Conservation (phyloP, 2,797 vertebrate genomes). For the Lutjanus argentimaculatus region DNA sequence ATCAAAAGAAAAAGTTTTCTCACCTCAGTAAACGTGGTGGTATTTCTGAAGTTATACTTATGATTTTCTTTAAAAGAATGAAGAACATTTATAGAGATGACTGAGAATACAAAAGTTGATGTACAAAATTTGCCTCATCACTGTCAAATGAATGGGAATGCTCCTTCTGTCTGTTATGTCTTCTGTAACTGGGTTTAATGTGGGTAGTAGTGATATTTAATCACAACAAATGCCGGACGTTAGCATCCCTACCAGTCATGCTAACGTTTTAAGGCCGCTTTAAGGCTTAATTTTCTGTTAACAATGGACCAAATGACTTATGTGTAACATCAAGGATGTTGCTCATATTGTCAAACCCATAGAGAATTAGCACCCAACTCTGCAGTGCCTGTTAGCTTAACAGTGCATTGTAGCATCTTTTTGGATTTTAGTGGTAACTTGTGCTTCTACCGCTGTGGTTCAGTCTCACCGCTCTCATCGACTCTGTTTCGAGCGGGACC, state of each 20-base stretch:
- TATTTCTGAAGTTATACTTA: neutral
- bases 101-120: constrained; percentile 2
- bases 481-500: too few relatives aligned
- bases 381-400: too few relatives aligned
- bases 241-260: neutral
- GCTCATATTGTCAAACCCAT: too few relatives aligned
- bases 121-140: neutral
- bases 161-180: neutral
- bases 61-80: neutral
- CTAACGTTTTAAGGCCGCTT: neutral
- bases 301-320: too few relatives aligned
- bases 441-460: too few relatives aligned
- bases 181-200: neutral
- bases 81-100: neutral
- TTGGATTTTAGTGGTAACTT: too few relatives aligned
- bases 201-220: too few relatives aligned
- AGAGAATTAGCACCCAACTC: too few relatives aligned
- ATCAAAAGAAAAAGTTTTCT: neutral
- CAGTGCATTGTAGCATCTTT: too few relatives aligned
- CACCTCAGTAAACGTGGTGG: neutral
- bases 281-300: neutral
- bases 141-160: neutral
- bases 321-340: too few relatives aligned
- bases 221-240: too few relatives aligned
- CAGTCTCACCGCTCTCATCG: too few relatives aligned